Evolutionary conservation across 2,888 invertebrate genomes (phyloP).

Genomic region (Azorinus chamasolen): DNA sequence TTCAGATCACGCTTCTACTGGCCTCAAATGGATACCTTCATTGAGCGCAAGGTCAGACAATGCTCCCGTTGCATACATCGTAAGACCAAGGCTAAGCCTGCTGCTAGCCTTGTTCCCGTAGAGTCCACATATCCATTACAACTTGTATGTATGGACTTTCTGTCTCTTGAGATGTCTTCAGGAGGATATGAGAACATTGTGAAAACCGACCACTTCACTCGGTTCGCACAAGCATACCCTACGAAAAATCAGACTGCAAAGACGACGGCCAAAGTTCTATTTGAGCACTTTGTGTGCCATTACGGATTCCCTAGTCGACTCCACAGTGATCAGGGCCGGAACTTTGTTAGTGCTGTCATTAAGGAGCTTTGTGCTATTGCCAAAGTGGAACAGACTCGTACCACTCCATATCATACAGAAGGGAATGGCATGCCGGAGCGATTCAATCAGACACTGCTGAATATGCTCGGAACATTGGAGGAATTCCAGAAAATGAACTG

Average conservation of each 20-base stretch:
- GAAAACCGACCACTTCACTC: too few species aligned
- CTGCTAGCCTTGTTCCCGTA: slow-evolving; percentile 16
- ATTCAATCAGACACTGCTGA: slow-evolving; percentile 21
- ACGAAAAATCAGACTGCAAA: slow-evolving; percentile 26
- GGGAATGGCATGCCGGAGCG: slow-evolving; percentile 25
- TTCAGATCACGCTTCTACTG: too few species aligned
- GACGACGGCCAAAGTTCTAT: slow-evolving; percentile 31
- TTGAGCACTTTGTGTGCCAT: too few species aligned
- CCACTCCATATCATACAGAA: too few species aligned
- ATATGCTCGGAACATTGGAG: slow-evolving; percentile 29
- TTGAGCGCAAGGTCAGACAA: background rate
- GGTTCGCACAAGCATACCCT: too few species aligned
- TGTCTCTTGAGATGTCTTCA: too few species aligned
- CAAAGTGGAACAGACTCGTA: slow-evolving; percentile 5
- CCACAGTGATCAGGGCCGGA: too few species aligned
- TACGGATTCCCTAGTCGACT: too few species aligned
- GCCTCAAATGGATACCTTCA: slow-evolving; percentile 9
- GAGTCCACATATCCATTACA: too few species aligned
- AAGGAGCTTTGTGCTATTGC: slow-evolving; percentile 22
- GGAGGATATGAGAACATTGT: too few species aligned
- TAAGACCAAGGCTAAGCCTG: too few species aligned
- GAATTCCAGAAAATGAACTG: background rate
- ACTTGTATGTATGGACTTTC: too few species aligned
- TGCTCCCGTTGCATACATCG: slow-evolving; percentile 15
- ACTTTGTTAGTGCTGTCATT: slow-evolving; percentile 15